Evolutionary conservation across 2,888 invertebrate genomes (phyloP).

Genomic region (Odontocolon sp.): DNA sequence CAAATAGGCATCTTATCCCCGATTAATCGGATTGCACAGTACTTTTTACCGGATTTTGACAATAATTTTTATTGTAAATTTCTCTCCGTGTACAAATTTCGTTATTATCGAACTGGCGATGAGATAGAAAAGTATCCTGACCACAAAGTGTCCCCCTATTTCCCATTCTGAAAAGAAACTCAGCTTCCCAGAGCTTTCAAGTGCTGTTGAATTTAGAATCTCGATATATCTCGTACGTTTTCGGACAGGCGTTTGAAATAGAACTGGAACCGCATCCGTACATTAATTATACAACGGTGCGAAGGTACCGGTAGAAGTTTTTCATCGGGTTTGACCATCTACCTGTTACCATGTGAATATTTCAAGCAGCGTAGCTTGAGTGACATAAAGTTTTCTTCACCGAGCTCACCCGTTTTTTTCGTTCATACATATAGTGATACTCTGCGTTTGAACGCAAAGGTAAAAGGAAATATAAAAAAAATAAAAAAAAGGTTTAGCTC

Average conservation of each 20-base stretch:
- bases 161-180: too few relatives aligned
- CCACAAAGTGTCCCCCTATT: too few relatives aligned
- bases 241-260: background rate
- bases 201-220: too few relatives aligned
- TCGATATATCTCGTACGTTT: too few relatives aligned
- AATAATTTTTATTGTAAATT: too few relatives aligned
- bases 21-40: too few relatives aligned
- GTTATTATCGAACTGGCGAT: too few relatives aligned
- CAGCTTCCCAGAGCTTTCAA: too few relatives aligned
- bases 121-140: too few relatives aligned
- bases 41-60: too few relatives aligned
- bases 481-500: conserved; percentile 7
- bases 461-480: background rate
- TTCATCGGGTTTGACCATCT: background rate
- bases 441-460: conserved; percentile 19
- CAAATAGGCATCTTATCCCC: too few relatives aligned
- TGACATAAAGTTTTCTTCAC: background rate
- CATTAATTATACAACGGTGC: background rate
- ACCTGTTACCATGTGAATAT: background rate
- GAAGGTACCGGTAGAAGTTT: background rate
- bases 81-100: too few relatives aligned
- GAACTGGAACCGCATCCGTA: background rate
- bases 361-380: background rate
- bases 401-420: background rate
- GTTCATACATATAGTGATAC: conserved; percentile 6